Conservation (phyloP, 1,140 invertebrate genomes). For the Bilobella aurantiaca region DNA sequence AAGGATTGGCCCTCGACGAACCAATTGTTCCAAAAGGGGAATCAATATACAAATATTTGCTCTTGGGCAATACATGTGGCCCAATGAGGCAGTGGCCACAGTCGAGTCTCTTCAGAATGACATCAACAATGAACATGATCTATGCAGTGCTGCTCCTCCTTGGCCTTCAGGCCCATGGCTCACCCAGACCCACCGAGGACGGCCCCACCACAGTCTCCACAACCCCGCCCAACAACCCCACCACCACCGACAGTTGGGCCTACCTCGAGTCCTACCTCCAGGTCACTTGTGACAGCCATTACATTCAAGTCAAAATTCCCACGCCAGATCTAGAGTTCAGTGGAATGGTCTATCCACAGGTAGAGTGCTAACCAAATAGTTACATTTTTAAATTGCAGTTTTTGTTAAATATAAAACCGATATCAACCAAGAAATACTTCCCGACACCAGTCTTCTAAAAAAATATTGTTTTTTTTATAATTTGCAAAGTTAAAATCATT, state of each 20-base stretch:
- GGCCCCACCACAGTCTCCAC: background rate
- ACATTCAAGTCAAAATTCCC: conserved; percentile 31
- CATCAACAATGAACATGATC: background rate
- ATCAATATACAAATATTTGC: background rate
- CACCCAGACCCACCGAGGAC: background rate
- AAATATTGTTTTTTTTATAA: too few species aligned
- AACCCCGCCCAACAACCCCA: too few species aligned
- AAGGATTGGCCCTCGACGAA: background rate
- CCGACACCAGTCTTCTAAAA: too few species aligned
- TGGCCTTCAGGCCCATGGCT: background rate
- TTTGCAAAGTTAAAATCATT: too few species aligned
- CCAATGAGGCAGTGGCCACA: too few species aligned
- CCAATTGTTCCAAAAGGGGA: too few species aligned
- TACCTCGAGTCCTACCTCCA: conserved; percentile 19
- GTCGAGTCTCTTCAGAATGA: background rate
- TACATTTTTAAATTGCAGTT: too few species aligned
- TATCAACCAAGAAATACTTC: too few species aligned
- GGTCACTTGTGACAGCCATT: conserved; percentile 27
- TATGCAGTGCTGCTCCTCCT: background rate
- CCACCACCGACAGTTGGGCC: background rate
- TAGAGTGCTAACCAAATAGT: conserved; percentile 5
- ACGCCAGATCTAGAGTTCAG: conserved; percentile 28
- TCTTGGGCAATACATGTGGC: background rate
- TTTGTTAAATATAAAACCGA: too few species aligned
- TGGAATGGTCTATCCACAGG: conserved; percentile 35